These are phyloP conservation scores for Amblyteles armatorius DNA, from an alignment of 2,888 invertebrate species.

Conservation along the genomic window DNA sequence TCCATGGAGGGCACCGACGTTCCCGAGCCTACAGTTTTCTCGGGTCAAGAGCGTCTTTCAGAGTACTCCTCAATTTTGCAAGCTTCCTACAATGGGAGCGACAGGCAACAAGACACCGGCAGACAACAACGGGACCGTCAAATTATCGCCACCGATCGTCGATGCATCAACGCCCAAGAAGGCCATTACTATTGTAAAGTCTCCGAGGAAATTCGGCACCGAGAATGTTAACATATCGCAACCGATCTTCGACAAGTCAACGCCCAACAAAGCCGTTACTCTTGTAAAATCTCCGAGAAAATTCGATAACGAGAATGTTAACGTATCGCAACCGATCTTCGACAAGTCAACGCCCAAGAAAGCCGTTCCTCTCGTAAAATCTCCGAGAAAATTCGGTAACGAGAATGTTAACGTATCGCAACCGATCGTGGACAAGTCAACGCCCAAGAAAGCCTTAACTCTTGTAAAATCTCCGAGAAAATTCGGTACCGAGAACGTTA, in stretches of 20 bases:
- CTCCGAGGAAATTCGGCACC: neutral
- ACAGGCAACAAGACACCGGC: no score
- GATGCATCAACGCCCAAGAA: constrained; percentile 27
- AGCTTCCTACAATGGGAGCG: neutral
- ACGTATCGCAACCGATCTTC: neutral
- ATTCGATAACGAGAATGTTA: neutral
- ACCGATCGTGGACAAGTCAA: neutral
- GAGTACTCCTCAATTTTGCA: constrained; percentile 74
- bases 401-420: neutral
- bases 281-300: constrained; percentile 1
- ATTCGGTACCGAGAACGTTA: neutral
- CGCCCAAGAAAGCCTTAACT: neutral
- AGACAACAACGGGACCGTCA: neutral
- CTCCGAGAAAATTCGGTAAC: constrained; percentile 17
- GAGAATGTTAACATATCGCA: neutral
- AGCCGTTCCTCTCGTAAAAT: neutral
- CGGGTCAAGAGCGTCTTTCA: constrained; percentile 74
- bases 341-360: neutral
- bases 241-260: constrained; percentile 11
- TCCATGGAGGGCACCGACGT: constrained; percentile 75
- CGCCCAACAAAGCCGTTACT: constrained; percentile 13
- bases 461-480: constrained; percentile 9
- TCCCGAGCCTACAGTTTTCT: constrained; percentile 70
- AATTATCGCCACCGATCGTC: neutral
- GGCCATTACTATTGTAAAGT: neutral